These are phyloP conservation scores for Tetanocera ferruginea DNA, from an alignment of 2,888 invertebrate genomes.

Conservation along the genomic window DNA sequence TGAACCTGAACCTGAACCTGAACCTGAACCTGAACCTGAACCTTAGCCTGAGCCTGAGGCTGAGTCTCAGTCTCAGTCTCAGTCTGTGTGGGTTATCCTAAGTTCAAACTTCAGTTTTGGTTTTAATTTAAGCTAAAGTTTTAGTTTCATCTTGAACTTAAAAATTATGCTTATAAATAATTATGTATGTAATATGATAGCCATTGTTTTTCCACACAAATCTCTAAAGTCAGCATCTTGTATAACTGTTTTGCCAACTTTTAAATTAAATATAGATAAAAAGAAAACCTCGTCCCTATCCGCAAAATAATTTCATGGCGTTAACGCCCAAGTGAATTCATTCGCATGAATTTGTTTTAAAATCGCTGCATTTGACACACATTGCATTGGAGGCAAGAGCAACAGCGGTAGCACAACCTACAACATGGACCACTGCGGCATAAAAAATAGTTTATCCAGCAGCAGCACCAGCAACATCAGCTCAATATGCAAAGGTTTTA, in stretches of 20 bases:
- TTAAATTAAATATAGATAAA: constrained; percentile 5
- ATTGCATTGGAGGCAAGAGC: background rate
- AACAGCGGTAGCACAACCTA: background rate
- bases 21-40: background rate
- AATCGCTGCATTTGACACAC: constrained; percentile 29
- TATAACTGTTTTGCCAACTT: background rate
- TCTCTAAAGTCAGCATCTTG: background rate
- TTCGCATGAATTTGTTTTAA: constrained; percentile 5
- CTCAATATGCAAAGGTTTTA: constrained; percentile 29
- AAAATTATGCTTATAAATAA: too few species aligned
- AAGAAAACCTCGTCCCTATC: background rate
- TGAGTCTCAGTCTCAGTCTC: background rate
- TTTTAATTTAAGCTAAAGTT: too few species aligned
- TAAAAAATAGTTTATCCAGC: background rate
- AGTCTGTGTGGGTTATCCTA: too few species aligned
- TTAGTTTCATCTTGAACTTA: background rate
- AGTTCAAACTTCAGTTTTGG: too few species aligned
- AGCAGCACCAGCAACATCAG: constrained; percentile 2
- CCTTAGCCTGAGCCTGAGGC: background rate
- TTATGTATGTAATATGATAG: too few species aligned
- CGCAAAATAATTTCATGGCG: constrained; percentile 1
- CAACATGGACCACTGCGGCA: background rate
- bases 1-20: background rate
- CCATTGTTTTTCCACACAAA: too few species aligned
- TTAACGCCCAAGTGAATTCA: background rate